A percentile compares a stretch with the other conserved stretches of the same genome.
Evolutionary conservation across 2,113 vertebrate genomes (phyloP).

Genomic region (Pangasianodon gigas): DNA sequence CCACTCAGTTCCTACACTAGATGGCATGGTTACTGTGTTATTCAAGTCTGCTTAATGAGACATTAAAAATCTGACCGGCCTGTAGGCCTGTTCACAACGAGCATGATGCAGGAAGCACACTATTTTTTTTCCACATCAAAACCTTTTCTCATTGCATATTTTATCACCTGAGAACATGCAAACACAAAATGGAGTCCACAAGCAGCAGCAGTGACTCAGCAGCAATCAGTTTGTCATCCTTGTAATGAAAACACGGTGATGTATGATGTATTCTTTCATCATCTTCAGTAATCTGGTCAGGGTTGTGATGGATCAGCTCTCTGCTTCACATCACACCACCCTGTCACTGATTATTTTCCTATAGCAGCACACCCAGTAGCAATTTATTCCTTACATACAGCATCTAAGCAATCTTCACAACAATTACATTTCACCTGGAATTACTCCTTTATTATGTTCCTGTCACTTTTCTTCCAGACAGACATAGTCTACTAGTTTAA

Average conservation of each 20-base stretch:
- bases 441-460: not conserved
- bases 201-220: not conserved
- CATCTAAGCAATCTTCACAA: not conserved
- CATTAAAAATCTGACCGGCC: not conserved
- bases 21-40: slow-evolving; percentile 22
- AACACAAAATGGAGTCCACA: slow-evolving; percentile 2
- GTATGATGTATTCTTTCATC: not conserved
- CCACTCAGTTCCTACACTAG: slow-evolving; percentile 4
- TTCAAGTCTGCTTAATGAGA: not conserved
- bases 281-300: not conserved
- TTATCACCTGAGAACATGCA: not conserved
- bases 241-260: not conserved
- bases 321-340: not conserved
- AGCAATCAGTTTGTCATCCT: not conserved
- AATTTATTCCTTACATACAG: not conserved
- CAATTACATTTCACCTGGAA: not conserved
- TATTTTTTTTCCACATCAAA: not conserved
- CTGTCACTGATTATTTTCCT: not conserved
- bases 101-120: not conserved
- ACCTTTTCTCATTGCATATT: not conserved
- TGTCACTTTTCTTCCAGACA: not conserved
- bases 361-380: not conserved
- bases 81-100: not conserved
- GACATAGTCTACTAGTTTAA: not conserved
- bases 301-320: not conserved